Conservation (phyloP, 2,113 vertebrate genomes). For the Leptobrachium ailaonicum region DNA sequence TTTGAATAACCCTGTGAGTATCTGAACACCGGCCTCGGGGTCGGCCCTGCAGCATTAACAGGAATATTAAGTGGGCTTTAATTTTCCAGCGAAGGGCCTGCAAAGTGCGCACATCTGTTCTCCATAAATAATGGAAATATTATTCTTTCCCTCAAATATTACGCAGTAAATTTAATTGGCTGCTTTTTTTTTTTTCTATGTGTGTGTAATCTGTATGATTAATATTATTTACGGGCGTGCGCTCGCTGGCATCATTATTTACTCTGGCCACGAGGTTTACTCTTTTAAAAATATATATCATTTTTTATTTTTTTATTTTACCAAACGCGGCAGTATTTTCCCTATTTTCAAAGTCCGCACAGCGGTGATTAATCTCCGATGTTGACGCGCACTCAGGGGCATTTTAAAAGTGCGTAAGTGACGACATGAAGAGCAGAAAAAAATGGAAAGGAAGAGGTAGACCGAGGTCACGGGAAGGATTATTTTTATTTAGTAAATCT, state of each 20-base stretch:
- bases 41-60: too few relatives aligned
- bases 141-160: not conserved
- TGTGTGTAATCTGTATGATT: not conserved
- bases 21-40: too few relatives aligned
- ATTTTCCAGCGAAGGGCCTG: too few relatives aligned
- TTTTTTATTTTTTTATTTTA: not conserved
- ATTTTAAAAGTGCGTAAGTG: not conserved
- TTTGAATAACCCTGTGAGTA: too few relatives aligned
- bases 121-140: not conserved
- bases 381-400: not conserved
- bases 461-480: not conserved
- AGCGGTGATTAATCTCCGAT: not conserved
- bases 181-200: too few relatives aligned
- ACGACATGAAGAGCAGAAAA: not conserved
- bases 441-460: not conserved
- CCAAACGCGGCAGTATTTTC: not conserved
- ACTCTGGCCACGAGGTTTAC: too few relatives aligned
- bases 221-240: not conserved
- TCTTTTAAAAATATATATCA: too few relatives aligned
- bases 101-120: not conserved
- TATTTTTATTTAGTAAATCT: not conserved
- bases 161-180: not conserved
- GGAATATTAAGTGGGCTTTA: too few relatives aligned
- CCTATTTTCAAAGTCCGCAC: not conserved
- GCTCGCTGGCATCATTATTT: not conserved